Percentiles rank a stretch among this genome's conserved stretches.
Conservation (phyloP, 1,140 invertebrate genomes). For the Plectus sambesii region DNA sequence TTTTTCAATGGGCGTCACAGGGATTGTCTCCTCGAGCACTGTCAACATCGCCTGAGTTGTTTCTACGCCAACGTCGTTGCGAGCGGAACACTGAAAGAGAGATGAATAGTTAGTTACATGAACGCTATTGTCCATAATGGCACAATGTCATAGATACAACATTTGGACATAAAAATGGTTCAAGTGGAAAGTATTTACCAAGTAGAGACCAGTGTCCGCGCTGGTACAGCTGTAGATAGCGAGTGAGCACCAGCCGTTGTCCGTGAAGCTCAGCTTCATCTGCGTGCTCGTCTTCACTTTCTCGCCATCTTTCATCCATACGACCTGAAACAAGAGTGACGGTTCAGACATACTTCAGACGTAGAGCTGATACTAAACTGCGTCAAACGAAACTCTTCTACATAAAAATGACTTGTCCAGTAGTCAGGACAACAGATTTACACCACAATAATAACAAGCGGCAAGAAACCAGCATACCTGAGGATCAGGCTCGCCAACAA, state of each 20-base stretch:
- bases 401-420: conserved; percentile 1
- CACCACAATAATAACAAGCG: too few relatives aligned
- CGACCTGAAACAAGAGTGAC: conserved; percentile 14
- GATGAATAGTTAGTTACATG: background rate
- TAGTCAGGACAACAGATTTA: too few relatives aligned
- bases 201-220: conserved; percentile 23
- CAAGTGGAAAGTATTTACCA: background rate
- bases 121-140: background rate
- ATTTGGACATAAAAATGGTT: background rate
- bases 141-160: background rate
- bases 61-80: conserved; percentile 23
- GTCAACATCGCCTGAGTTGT: conserved; percentile 26
- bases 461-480: too few relatives aligned
- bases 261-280: conserved; percentile 20
- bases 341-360: conserved; percentile 17
- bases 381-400: background rate
- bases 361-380: conserved; percentile 12
- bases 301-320: conserved; percentile 25
- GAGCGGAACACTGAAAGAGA: conserved; percentile 18
- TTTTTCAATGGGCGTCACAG: conserved; percentile 30
- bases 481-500: background rate
- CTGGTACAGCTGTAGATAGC: conserved; percentile 7
- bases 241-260: conserved; percentile 21
- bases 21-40: conserved; percentile 24
- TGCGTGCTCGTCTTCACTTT: conserved; percentile 19